These are phyloP conservation scores for Chironomus tentans DNA, from an alignment of 2,888 invertebrate genomes.

Conservation along the genomic window DNA sequence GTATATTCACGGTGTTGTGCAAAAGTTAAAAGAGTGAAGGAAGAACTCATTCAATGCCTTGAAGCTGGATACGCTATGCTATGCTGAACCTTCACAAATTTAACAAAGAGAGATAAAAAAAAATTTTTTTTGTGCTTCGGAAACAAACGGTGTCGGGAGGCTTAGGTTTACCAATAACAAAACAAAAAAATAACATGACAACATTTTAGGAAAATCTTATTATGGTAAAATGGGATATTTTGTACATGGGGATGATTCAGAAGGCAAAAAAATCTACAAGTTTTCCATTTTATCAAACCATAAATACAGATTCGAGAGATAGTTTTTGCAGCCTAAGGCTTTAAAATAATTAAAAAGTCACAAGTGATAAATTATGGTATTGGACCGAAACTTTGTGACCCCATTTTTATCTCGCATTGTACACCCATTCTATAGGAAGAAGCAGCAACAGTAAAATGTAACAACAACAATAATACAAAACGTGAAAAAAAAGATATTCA, in stretches of 20 bases:
- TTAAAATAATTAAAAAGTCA: constrained; percentile 8
- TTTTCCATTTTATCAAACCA: background rate
- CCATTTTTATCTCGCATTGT: background rate
- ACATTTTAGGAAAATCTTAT: background rate
- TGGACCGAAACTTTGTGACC: constrained; percentile 1
- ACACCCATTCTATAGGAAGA: background rate
- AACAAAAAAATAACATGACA: background rate
- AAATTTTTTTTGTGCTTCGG: background rate
- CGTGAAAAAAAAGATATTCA: background rate
- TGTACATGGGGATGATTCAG: background rate
- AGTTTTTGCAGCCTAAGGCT: background rate
- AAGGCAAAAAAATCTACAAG: background rate
- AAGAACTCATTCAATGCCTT: background rate
- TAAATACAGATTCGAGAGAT: background rate
- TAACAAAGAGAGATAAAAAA: background rate
- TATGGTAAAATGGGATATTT: background rate
- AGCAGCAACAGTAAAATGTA: background rate
- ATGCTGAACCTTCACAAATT: background rate
- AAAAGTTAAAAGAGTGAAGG: no score
- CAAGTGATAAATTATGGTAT: constrained; percentile 7
- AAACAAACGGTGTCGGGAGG: background rate
- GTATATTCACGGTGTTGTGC: no score
- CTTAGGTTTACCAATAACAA: background rate
- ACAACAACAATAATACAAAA: background rate
- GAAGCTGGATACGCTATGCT: background rate